Base-by-base conservation (phyloP, 2,113 vertebrate species). In the Oryzias javanicus region DNA sequence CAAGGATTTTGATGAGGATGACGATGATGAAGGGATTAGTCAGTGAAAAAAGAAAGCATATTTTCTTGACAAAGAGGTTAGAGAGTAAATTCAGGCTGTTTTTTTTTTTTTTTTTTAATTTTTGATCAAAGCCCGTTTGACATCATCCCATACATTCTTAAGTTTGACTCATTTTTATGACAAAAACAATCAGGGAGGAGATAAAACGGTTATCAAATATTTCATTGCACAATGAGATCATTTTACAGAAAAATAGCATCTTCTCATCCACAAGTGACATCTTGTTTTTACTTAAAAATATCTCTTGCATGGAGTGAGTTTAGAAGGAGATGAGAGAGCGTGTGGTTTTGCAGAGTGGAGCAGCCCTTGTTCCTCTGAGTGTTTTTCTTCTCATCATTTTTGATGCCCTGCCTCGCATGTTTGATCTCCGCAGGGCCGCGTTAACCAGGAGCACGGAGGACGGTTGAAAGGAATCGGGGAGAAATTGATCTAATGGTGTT, bases 131-230 rank as follows among this genome's bases (percentile, higher is more conserved):
- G 52, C 70, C 62, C 61, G 5, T 72, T 66, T 82, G 76, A 80
- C 76, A 80, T 74, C 74, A 72, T 68, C 66, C 58, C 60, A 68
- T 85, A 81, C 76, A 60, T 78, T 79, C 60, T 77, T 67, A 67
- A 71, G 74, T 78, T 75, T 62, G n/a, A 58, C 42, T 56, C 55
- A 22, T 79, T 66, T 73, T 49, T n/a, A 68, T 65, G 56, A 58
- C 55, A 48, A 14, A 49, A 5, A 42, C 22, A 48, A 13, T 27
- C 12, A 15, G 41, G 19, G 53, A 1, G 60, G 44, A 2, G 24
- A 57, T 15, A 67, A 40, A 52, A 64, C n/a, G 41, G 14, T 6
- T 25, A 25, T 25, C n/a, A 18, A 7, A 24, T 3, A 24, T 18
- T 19, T 47, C 12, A 17, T 13, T 18, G 19, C 10, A 19, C 44